Evolutionary conservation across 2,113 vertebrate genomes (phyloP), one percentile per base, ranked within the genome.

Genomic region (Pteropus alecto): DNA sequence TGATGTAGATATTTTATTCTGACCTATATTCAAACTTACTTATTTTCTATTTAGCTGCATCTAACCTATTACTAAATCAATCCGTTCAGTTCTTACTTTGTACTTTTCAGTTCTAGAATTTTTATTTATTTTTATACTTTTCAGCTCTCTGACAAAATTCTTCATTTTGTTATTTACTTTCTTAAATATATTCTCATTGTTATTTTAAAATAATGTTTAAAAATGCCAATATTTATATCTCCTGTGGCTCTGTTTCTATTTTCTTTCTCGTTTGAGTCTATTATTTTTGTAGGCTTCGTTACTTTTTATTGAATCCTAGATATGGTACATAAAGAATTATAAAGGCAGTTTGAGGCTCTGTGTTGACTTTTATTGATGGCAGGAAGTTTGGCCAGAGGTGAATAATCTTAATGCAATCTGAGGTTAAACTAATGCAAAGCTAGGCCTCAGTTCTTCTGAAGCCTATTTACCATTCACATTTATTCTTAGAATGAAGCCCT

Each of bases 21-120:
- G 63, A 65, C 43, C 16, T 79, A 13, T 63, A 81, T 81, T 43
- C 13, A 21, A 79, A 48, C 81, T 90, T 61, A 33, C 30, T 63
- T 54, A 94, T 83, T 63, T 86, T 86, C 43, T 82, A 22, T 63
- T 60, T 61, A 78, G 71, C 73, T 63, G 7, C 35, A 35, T 78
- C 35, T 51, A 79, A 24, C 85, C 71, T 84, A 51, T 35, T 86
- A 56, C 54, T 78, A 87, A 79, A 65, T 79, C 15, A 54, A 54
- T 35, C 35, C 18, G 43, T 79, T 85, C 63, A 71, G 54, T 92
- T 41, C 54, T 87, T 91, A n/a, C 43, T 30, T 92, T 65, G 18
- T 63, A 92, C 73, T 90, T 84, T 84, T 95, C 33, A 85, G 70
- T 77, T 90, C 16, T 73, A 87, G 74, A 81, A 87, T 33, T 60